Conservation (phyloP, 2,113 vertebrate genomes). For the Ctenomys sociabilis region DNA sequence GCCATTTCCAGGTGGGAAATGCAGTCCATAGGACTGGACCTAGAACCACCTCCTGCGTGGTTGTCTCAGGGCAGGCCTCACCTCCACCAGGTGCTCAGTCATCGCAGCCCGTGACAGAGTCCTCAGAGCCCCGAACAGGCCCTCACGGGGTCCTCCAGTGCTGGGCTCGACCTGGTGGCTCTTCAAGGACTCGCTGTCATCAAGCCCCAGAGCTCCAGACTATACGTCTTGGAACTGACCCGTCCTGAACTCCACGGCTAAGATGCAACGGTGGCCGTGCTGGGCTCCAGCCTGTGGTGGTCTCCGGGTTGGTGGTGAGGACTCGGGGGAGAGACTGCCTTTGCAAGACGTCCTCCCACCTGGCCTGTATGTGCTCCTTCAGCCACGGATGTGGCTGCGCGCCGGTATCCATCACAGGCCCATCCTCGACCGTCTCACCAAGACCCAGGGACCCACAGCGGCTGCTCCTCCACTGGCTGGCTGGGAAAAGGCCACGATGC, state of each 20-base stretch:
- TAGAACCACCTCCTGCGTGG: neutral
- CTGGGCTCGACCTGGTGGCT: neutral
- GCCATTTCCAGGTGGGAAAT: neutral
- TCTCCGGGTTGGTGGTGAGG: neutral
- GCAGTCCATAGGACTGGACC: neutral
- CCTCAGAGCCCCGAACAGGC: neutral
- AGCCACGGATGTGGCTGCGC: rapidly evolving
- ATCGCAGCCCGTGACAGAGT: neutral
- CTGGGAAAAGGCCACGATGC: conserved; percentile 43
- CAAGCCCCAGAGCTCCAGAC: neutral
- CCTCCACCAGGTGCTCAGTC: neutral
- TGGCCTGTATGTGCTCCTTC: neutral
- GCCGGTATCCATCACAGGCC: neutral
- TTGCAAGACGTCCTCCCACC: neutral
- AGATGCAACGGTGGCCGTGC: neutral
- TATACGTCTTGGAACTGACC: conserved; percentile 34
- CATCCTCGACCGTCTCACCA: neutral
- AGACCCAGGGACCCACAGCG: conserved; percentile 30
- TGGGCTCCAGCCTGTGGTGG: neutral
- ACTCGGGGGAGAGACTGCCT: neutral
- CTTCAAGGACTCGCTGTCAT: neutral
- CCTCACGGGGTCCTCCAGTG: neutral
- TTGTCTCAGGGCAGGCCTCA: rapidly evolving
- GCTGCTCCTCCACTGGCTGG: neutral
- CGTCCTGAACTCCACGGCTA: conserved; percentile 15